Percentiles rank a stretch among this genome's conserved stretches.
These are phyloP conservation scores for Poeciliopsis retropinna DNA, from an alignment of 2,113 vertebrate species.

Conservation along the genomic window DNA sequence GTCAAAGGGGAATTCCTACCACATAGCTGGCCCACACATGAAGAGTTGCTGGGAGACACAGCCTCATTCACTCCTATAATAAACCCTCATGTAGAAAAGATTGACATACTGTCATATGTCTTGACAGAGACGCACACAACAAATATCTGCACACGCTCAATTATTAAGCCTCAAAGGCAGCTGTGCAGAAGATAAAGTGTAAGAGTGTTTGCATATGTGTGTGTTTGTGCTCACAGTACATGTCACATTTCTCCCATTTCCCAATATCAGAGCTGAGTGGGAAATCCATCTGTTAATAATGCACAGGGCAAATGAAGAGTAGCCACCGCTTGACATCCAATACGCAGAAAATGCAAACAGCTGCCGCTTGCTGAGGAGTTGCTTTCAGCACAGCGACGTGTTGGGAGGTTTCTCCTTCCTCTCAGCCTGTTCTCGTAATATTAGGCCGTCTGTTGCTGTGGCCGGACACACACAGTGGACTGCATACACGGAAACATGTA, in stretches of 20 bases:
- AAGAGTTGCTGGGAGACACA: slow-evolving; percentile 11
- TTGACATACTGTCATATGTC: slow-evolving; percentile 12
- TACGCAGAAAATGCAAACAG: slow-evolving; percentile 77
- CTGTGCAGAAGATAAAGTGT: slow-evolving; percentile 25
- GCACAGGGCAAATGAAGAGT: slow-evolving; percentile 59
- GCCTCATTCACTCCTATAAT: slow-evolving; percentile 15
- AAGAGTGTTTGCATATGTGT: not conserved
- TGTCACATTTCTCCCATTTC: slow-evolving; percentile 68
- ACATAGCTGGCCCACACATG: slow-evolving; percentile 48
- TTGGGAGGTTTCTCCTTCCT: slow-evolving; percentile 50
- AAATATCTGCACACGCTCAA: slow-evolving; percentile 38
- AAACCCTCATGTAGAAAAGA: slow-evolving; percentile 8
- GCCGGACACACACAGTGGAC: slow-evolving; percentile 29
- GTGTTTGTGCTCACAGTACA: slow-evolving; percentile 18
- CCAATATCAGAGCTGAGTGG: slow-evolving; percentile 61
- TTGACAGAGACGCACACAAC: slow-evolving; percentile 17
- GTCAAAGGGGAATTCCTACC: slow-evolving; percentile 55
- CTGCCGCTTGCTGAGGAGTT: slow-evolving; percentile 63
- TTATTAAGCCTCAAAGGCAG: slow-evolving; percentile 56
- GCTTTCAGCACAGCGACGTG: slow-evolving; percentile 59
- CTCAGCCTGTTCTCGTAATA: slow-evolving; percentile 45
- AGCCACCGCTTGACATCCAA: slow-evolving; percentile 68
- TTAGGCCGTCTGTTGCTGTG: slow-evolving; percentile 51
- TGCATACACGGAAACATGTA: slow-evolving; percentile 43
- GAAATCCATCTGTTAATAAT: slow-evolving; percentile 75